Conservation (phyloP, 2,888 invertebrate species). For the Phoenoteleia sp. region DNA sequence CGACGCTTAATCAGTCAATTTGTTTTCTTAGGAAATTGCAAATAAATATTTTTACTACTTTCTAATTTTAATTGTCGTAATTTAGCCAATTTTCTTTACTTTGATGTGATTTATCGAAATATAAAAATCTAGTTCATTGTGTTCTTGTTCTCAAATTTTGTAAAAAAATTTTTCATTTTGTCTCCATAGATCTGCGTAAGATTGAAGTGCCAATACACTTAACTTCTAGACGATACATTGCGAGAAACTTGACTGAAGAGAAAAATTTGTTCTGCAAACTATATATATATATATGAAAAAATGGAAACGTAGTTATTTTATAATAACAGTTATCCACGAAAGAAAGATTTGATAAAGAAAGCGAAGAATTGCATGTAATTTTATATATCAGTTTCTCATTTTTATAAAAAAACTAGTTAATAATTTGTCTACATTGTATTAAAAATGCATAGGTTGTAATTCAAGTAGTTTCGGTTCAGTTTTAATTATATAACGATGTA, state of each 20-base stretch:
- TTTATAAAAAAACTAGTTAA: no score
- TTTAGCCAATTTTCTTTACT: slow-evolving; percentile 17
- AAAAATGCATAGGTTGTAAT: no score
- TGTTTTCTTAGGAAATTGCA: slow-evolving; percentile 13
- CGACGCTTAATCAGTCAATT: slow-evolving; percentile 1
- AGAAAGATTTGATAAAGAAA: no score
- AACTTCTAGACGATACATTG: slow-evolving; percentile 20
- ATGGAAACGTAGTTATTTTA: background rate
- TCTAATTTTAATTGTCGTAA: slow-evolving; percentile 24
- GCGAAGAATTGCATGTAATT: no score
- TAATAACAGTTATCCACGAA: background rate
- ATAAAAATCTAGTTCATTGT: slow-evolving; percentile 35
- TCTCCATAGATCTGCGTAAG: slow-evolving; percentile 27
- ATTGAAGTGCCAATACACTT: slow-evolving; percentile 48
- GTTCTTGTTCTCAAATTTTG: slow-evolving; percentile 25
- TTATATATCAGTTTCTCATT: no score
- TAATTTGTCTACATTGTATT: no score
- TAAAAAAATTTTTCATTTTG: slow-evolving; percentile 26
- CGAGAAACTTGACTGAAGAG: no score
- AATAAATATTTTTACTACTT: slow-evolving; percentile 40
- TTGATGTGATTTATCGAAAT: slow-evolving; percentile 4
- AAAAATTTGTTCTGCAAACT: no score
- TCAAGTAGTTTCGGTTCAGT: no score
- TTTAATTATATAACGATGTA: no score
- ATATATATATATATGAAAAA: no score